A percentile compares a stretch with the other conserved stretches of the same genome.
Conservation (phyloP, 2,113 vertebrate species). For the Laterallus jamaicensis region DNA sequence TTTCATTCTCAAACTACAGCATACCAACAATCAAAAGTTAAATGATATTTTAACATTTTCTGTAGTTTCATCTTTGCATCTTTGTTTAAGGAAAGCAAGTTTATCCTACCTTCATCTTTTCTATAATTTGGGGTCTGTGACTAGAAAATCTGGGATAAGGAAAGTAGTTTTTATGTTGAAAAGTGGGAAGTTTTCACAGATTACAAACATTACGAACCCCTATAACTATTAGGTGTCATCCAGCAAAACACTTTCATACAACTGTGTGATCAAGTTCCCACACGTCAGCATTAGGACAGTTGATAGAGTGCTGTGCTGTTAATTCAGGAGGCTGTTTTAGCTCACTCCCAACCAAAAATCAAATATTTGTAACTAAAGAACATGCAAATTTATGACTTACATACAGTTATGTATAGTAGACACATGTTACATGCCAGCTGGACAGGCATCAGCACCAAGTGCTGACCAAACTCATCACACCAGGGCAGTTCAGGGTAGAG, state of each 20-base stretch:
- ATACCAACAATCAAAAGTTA: background rate
- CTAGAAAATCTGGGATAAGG: background rate
- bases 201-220: background rate
- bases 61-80: background rate
- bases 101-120: background rate
- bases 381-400: background rate
- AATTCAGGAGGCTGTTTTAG: background rate
- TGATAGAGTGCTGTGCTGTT: background rate
- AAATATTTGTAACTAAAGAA: background rate
- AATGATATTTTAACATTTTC: background rate
- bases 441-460: accelerated
- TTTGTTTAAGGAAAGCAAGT: background rate
- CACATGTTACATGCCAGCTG: accelerated
- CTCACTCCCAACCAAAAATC: background rate
- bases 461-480: background rate
- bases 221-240: background rate
- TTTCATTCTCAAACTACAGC: background rate
- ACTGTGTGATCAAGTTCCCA: background rate
- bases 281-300: background rate
- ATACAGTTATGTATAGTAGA: background rate
- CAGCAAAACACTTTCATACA: background rate
- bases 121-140: background rate
- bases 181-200: background rate
- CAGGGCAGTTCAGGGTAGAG: background rate
- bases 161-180: background rate